Base-by-base conservation (phyloP, 2,113 vertebrate species). In the Lophura nycthemera region DNA sequence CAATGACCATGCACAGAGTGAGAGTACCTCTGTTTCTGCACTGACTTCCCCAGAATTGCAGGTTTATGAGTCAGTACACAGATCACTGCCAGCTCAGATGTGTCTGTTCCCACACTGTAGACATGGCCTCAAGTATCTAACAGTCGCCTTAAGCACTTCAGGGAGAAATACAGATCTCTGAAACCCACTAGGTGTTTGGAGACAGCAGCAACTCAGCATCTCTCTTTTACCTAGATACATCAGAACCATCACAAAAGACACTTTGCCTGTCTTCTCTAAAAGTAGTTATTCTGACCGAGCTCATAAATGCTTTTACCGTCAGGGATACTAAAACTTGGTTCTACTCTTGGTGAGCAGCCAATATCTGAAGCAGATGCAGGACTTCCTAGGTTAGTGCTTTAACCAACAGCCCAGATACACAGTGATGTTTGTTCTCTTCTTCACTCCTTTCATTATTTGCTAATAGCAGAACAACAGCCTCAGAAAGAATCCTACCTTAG, bases 381-480 rank as follows among this genome's bases (percentile, higher is more conserved):
- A 90, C 40, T 91, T 79, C 21, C 32, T 74, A 81, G 86, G 90
- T 88, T 81, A 90, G 70, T 93, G 69, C 25, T 45, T 82, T 88
- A 64, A 76, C 84, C 30, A 65, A 12, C 32, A 81, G 38, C 30
- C 47, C 86, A 18, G 24, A n/a, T 76, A 10, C 0, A 2, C 2
- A 32, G 42, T 38, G 57, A 57, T 87, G 64, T 80, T 73, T 70
- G n/a, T 66, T 90, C 30, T 27, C 16, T 91, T 8, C 17, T 0
- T 4, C 13, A 3, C 40, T 90, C 56, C 7, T 27, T 73, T 81
- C 3, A 3, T 22, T 88, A 22, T 65, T 88, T 48, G 71, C n/a
- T 52, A 36, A 13, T 13, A 56, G 36, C 22, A 74, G 60, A 40
- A 47, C 34, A 67, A 45, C 42, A 90, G 42, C 24, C 90, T 85